Evolutionary conservation across 2,888 invertebrate species (phyloP).

Genomic region (Leptura quadrifasciata): DNA sequence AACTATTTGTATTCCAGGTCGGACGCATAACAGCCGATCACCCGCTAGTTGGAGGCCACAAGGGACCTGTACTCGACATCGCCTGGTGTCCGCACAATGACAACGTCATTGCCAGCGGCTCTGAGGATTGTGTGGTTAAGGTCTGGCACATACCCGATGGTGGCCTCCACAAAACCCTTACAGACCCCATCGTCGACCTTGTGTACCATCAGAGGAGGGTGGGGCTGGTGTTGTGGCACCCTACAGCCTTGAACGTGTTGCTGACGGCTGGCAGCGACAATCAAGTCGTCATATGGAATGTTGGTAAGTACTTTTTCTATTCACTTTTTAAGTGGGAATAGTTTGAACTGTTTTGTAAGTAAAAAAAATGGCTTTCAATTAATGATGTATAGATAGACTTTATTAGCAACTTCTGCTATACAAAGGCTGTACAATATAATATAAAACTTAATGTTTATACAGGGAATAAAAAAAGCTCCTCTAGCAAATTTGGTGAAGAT

Average conservation of each 20-base stretch:
- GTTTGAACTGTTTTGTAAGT: no score
- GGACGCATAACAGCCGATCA: slow-evolving; percentile 96
- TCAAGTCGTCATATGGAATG: slow-evolving; percentile 78
- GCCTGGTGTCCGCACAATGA: slow-evolving; percentile 99
- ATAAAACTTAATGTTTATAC: no score
- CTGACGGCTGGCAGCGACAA: slow-evolving; percentile 96
- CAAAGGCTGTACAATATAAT: no score
- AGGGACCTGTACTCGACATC: slow-evolving; percentile 96
- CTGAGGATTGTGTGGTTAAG: slow-evolving; percentile 97
- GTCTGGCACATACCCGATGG: slow-evolving; percentile 97
- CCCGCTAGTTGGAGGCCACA: slow-evolving; percentile 96
- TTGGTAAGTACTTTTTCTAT: slow-evolving; percentile 64
- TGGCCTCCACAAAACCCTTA: slow-evolving; percentile 91
- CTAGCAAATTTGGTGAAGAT: no score
- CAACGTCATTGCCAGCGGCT: slow-evolving; percentile 97
- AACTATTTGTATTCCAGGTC: slow-evolving; percentile 81
- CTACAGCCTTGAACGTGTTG: slow-evolving; percentile 95
- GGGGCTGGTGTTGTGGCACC: slow-evolving; percentile 96
- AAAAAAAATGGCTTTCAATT: no score
- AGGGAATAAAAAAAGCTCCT: no score
- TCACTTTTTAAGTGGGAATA: no score
- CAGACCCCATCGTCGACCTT: slow-evolving; percentile 94
- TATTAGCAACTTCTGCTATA: no score
- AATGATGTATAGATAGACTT: no score
- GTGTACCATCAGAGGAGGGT: slow-evolving; percentile 95